phyloP scores from a whole-genome alignment of 2,797 vertebrate species.

The Sebastes goodei region DNA sequence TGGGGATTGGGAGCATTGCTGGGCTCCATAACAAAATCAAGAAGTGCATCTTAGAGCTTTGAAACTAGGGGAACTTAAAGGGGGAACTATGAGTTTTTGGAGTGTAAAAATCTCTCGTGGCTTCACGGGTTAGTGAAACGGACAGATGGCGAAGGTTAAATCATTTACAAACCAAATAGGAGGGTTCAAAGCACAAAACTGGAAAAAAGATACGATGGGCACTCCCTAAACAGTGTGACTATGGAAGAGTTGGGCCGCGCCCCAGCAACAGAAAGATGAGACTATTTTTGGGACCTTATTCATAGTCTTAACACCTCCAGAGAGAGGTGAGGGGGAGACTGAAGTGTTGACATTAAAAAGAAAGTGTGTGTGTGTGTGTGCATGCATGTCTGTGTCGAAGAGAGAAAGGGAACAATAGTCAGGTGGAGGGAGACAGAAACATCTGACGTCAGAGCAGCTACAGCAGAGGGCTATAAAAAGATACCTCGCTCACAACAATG shows the following conservation, averaged over 20 bases:
- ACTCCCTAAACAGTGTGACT: constrained; percentile 8
- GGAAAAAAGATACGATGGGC: neutral
- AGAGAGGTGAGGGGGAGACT: neutral
- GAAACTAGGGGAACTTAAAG: neutral
- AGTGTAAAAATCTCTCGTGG: neutral
- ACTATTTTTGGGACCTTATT: constrained; percentile 47
- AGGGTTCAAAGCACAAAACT: constrained; percentile 17
- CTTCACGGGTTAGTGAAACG: neutral
- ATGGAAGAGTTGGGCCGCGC: constrained; percentile 22
- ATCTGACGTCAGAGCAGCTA: constrained; percentile 47
- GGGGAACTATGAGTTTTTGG: neutral
- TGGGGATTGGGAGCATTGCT: neutral
- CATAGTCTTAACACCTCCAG: constrained; percentile 48
- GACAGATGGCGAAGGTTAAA: constrained; percentile 43
- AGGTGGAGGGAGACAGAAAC: constrained; percentile 36
- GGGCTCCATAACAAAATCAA: neutral
- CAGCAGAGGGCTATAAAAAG: constrained; percentile 62
- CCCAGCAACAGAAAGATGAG: constrained; percentile 45
- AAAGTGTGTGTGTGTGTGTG: neutral
- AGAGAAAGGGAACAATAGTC: constrained; percentile 22
- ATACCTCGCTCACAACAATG: neutral
- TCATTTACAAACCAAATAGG: constrained; percentile 34
- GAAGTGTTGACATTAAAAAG: constrained; percentile 28
- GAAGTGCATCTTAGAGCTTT: neutral
- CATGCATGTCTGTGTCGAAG: neutral